Evolutionary conservation across 2,113 vertebrate species (phyloP).

Genomic region (Garra rufa): DNA sequence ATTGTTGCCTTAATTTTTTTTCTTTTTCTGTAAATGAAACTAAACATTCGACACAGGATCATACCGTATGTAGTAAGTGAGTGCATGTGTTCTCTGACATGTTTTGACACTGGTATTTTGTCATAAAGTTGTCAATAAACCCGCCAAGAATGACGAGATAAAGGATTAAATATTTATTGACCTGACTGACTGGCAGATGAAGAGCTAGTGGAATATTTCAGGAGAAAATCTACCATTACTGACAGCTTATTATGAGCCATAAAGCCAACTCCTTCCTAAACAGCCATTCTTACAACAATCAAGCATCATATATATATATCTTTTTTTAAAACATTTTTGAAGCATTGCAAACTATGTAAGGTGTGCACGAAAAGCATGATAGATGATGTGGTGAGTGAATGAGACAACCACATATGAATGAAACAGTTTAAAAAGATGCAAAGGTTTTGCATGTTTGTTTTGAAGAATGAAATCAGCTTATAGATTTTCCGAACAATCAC

Average conservation of each 20-base stretch:
- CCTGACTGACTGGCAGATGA: not conserved
- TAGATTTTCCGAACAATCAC: not conserved
- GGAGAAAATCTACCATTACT: constrained; percentile 13
- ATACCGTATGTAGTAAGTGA: not conserved
- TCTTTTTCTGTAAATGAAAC: not conserved
- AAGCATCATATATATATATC: not conserved
- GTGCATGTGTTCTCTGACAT: not conserved
- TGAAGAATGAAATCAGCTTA: not conserved
- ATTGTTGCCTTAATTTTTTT: not conserved
- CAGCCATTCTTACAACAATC: not conserved
- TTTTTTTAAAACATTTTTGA: not conserved
- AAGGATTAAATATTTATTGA: constrained; percentile 22
- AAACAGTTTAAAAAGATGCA: not conserved
- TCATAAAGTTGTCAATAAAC: not conserved
- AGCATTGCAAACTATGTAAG: not conserved
- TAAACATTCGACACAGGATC: too few relatives aligned
- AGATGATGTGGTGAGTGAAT: constrained; percentile 33
- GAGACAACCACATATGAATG: constrained; percentile 12
- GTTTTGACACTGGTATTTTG: not conserved
- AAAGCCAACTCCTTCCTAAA: not conserved
- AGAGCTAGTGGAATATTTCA: constrained; percentile 4
- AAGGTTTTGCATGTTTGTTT: not conserved
- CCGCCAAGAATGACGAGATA: not conserved
- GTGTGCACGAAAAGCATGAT: constrained; percentile 25
- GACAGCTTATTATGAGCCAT: constrained; percentile 9